These are phyloP conservation scores for Marasmarcha lunaedactyla DNA, from an alignment of 2,888 invertebrate species.

Conservation along the genomic window DNA sequence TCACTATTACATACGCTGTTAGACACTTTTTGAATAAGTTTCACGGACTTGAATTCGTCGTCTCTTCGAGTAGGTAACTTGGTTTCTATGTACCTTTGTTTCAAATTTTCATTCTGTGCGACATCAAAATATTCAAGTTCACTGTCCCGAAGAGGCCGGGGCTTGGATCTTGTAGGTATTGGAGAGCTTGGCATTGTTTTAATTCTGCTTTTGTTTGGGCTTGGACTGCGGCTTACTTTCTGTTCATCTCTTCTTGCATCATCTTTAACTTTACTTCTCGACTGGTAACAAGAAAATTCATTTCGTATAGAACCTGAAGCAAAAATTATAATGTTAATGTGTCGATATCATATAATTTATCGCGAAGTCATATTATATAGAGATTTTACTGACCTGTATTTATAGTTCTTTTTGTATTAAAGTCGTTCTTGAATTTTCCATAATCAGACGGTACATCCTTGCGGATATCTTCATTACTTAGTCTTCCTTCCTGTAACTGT, in stretches of 20 bases:
- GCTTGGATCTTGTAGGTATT: conserved; percentile 30
- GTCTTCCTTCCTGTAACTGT: conserved; percentile 27
- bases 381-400: conserved; percentile 31
- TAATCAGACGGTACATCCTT: neutral
- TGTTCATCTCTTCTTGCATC: too few species aligned
- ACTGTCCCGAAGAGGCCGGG: conserved; percentile 67
- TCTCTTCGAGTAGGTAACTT: conserved; percentile 17
- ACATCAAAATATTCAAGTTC: conserved; percentile 73
- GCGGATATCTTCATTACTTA: neutral
- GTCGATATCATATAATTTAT: neutral
- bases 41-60: conserved; percentile 49
- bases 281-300: conserved; percentile 3
- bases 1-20: conserved; percentile 55
- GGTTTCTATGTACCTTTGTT: conserved; percentile 12
- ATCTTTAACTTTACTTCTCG: too few species aligned
- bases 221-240: conserved; percentile 13
- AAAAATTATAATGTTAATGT: conserved; percentile 4
- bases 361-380: neutral
- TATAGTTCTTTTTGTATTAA: conserved; percentile 26
- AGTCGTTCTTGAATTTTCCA: neutral
- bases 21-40: conserved; percentile 47
- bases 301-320: conserved; percentile 23
- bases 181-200: conserved; percentile 31
- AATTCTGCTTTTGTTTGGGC: conserved; percentile 24
- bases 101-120: too few species aligned